These are phyloP conservation scores for Drosophila percnosoma DNA, from an alignment of 2,888 invertebrate species.

Conservation along the genomic window DNA sequence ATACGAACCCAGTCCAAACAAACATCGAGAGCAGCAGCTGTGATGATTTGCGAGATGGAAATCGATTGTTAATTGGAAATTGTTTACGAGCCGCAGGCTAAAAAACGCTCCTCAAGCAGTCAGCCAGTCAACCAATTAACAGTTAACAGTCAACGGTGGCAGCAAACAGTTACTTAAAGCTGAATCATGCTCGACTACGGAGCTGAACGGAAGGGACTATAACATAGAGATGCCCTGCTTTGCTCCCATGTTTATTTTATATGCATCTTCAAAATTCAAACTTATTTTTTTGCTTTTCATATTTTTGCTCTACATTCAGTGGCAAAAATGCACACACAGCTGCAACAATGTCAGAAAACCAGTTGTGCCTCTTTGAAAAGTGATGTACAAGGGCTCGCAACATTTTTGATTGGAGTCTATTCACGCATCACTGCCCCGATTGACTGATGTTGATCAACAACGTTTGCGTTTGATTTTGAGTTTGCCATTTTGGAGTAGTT, in stretches of 20 bases:
- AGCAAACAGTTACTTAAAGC: neutral
- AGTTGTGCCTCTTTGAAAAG: neutral
- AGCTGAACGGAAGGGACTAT: neutral
- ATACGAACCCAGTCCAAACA: neutral
- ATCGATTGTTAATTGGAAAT: constrained; percentile 70
- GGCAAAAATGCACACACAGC: neutral
- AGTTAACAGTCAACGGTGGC: constrained; percentile 4
- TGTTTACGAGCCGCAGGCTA: constrained; percentile 70
- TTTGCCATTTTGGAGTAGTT: neutral
- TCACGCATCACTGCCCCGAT: neutral
- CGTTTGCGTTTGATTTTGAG: neutral
- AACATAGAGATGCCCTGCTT: neutral
- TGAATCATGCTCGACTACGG: neutral
- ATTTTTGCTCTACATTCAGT: neutral
- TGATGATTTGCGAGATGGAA: constrained; percentile 47
- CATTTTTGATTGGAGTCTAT: constrained; percentile 11
- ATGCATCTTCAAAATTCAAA: neutral
- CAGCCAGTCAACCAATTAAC: constrained; percentile 9
- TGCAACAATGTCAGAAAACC: neutral
- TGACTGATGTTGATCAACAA: constrained; percentile 3
- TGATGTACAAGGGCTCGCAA: neutral
- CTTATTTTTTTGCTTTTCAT: neutral
- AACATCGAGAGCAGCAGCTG: constrained; percentile 43
- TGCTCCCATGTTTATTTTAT: neutral
- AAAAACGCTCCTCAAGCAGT: constrained; percentile 32